These are phyloP conservation scores for Mungos mungo DNA, from an alignment of 2,113 vertebrate species.

Conservation along the genomic window DNA sequence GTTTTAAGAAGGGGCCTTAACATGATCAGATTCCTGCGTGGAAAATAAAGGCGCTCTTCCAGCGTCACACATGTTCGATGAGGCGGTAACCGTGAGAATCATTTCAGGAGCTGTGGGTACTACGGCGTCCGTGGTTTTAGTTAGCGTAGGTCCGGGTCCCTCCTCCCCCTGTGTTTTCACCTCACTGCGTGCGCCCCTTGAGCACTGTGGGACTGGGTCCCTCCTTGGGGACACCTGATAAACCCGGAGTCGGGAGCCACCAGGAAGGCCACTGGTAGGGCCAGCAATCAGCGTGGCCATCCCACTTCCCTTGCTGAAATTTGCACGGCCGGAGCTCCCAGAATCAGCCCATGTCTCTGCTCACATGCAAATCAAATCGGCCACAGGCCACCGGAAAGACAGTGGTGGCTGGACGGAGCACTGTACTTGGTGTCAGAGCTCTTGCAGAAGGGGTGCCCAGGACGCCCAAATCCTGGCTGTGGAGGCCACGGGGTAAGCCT, in stretches of 20 bases:
- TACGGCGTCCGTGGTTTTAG: neutral
- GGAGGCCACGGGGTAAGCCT: neutral
- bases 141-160: neutral
- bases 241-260: neutral
- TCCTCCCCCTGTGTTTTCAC: neutral
- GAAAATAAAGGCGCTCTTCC: neutral
- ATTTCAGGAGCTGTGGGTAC: neutral
- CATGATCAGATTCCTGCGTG: neutral
- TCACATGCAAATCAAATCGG: too few relatives aligned
- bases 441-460: neutral
- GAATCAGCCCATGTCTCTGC: neutral
- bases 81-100: neutral
- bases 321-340: neutral
- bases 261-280: too few relatives aligned
- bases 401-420: neutral
- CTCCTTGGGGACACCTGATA: neutral
- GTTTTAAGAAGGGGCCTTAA: neutral
- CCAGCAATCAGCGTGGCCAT: neutral
- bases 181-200: fast-evolving
- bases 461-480: neutral
- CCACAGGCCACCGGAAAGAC: fast-evolving
- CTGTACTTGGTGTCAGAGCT: neutral
- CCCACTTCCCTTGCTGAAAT: neutral
- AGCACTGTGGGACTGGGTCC: neutral
- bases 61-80: neutral